A percentile compares a stretch with the other conserved stretches of the same genome.
These are phyloP conservation scores for Argya squamiceps DNA, from an alignment of 2,797 vertebrate species.

Conservation along the genomic window DNA sequence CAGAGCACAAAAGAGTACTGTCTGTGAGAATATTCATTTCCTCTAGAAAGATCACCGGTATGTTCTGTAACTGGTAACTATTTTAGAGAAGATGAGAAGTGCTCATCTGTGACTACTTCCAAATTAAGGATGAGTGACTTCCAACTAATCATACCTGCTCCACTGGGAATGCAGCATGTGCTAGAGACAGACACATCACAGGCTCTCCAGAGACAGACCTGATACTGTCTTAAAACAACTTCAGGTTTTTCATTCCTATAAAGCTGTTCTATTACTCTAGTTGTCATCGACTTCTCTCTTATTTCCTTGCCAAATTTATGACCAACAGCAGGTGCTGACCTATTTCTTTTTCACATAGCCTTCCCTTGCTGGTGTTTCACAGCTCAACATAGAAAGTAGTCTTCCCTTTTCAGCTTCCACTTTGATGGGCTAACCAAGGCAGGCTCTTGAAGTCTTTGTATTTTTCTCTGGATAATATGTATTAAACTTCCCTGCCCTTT, in stretches of 20 bases:
- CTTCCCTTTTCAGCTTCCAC: not conserved
- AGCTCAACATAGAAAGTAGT: not conserved
- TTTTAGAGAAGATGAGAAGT: not conserved
- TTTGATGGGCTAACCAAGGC: not conserved
- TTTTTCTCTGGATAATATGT: not conserved
- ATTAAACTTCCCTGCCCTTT: not conserved
- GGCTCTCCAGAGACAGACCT: not conserved
- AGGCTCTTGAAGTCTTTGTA: not conserved
- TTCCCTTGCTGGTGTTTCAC: not conserved
- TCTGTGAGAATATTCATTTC: not conserved
- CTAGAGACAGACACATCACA: not conserved
- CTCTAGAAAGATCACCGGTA: not conserved
- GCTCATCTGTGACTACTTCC: not conserved
- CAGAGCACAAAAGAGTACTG: not conserved
- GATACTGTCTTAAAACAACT: not conserved
- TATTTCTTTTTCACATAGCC: not conserved
- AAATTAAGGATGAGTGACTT: not conserved
- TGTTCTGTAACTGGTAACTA: not conserved
- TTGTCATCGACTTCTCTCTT: not conserved
- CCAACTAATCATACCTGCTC: not conserved
- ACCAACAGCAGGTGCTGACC: not conserved
- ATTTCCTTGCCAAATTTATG: conserved; percentile 24
- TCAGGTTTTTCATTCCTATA: not conserved
- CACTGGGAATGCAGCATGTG: not conserved
- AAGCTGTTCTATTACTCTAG: not conserved